Evolutionary conservation across 2,113 vertebrate species (phyloP).

Genomic region (Callipepla squamata): DNA sequence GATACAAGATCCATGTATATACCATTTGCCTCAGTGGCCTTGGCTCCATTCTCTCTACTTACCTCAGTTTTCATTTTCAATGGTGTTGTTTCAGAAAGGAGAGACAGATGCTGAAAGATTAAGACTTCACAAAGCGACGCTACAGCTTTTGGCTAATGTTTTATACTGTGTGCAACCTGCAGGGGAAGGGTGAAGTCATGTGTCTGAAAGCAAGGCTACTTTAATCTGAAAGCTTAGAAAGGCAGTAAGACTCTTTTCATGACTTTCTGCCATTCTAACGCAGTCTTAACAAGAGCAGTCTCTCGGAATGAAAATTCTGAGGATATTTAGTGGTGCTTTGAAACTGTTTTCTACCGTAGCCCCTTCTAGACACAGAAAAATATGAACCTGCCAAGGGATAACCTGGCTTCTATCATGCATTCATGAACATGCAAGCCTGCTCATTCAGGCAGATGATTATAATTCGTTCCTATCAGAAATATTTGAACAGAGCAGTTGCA

Average conservation of each 20-base stretch:
- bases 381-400: not conserved
- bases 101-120: not conserved
- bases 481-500: not conserved
- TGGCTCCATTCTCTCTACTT: not conserved
- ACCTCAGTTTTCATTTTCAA: not conserved
- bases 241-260: constrained; percentile 17
- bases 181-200: not conserved
- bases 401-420: not conserved
- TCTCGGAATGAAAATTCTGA: constrained; percentile 28
- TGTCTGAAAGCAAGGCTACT: constrained; percentile 6
- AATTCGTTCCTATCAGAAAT: not conserved
- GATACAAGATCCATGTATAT: not conserved
- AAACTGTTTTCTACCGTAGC: not conserved
- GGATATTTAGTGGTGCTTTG: not conserved
- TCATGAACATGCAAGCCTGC: not conserved
- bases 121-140: not conserved
- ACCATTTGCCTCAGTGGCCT: not conserved
- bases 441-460: constrained; percentile 21
- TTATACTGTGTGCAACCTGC: not conserved
- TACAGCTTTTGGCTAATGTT: not conserved
- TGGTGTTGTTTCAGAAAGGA: not conserved
- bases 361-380: not conserved
- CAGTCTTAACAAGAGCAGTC: constrained; percentile 1
- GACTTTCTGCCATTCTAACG: constrained; percentile 6
- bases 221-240: constrained; percentile 13